A percentile compares a stretch with the other conserved stretches of the same genome.
These are phyloP conservation scores for Actinopyga echinites DNA, from an alignment of 53 echinoderm and acorn worm species.

Conservation along the genomic window DNA sequence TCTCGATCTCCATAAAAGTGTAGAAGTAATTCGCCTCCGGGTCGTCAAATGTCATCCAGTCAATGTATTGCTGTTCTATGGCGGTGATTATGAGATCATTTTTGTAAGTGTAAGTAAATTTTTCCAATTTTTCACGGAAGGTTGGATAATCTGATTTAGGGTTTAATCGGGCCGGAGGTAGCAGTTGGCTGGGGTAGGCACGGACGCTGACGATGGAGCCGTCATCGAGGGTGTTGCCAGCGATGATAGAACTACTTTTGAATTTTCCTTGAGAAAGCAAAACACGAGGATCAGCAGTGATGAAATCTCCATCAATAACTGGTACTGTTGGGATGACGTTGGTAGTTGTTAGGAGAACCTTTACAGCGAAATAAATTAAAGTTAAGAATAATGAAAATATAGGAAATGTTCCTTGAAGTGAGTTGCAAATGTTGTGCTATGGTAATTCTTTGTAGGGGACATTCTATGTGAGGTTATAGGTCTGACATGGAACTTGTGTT, in stretches of 20 bases:
- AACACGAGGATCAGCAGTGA: conserved; percentile 41
- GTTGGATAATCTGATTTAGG: conserved; percentile 7
- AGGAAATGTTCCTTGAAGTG: background rate
- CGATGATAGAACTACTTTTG: conserved; percentile 44
- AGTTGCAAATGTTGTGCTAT: too few relatives aligned
- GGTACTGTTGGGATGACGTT: conserved; percentile 56
- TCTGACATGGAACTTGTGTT: too few relatives aligned
- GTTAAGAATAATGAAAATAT: background rate
- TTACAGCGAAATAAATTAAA: background rate
- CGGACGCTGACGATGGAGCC: conserved; percentile 51
- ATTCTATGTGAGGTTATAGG: too few relatives aligned
- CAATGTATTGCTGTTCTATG: conserved; percentile 68
- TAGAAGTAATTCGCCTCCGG: conserved; percentile 72
- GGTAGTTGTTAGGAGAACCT: conserved; percentile 44
- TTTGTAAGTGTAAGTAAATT: conserved; percentile 55
- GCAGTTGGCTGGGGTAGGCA: conserved; percentile 14
- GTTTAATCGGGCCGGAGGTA: conserved; percentile 4
- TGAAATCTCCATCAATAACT: conserved; percentile 59
- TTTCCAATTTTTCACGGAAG: conserved; percentile 52
- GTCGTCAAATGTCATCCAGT: conserved; percentile 70
- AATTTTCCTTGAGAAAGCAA: conserved; percentile 46
- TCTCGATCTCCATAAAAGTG: conserved; percentile 57
- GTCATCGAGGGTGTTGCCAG: conserved; percentile 63
- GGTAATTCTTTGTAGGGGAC: too few relatives aligned
- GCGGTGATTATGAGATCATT: conserved; percentile 65